Percentiles rank a stretch among this genome's conserved stretches.
Conservation (phyloP, 2,797 vertebrate species). For the Microchirus variegatus region DNA sequence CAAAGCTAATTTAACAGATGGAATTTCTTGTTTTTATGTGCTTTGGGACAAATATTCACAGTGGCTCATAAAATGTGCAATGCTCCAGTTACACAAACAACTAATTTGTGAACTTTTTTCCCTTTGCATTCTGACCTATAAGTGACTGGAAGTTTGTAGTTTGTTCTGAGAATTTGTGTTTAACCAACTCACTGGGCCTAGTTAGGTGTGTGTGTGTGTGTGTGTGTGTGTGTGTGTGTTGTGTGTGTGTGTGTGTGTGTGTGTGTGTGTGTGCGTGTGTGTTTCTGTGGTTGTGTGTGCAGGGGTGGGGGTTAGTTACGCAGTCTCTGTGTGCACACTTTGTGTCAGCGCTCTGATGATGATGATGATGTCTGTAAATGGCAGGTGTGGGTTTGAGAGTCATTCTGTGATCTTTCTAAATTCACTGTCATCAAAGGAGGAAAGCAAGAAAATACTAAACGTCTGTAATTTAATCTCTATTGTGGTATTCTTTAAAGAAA, state of each 20-base stretch:
- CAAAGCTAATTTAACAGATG: slow-evolving; percentile 19
- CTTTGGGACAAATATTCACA: slow-evolving; percentile 7
- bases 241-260: slow-evolving; percentile 1
- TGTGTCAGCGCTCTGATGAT: slow-evolving; percentile 52
- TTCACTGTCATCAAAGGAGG: slow-evolving; percentile 2
- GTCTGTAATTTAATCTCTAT: no score
- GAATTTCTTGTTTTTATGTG: slow-evolving; percentile 20
- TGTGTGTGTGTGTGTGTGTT: slow-evolving; percentile 6
- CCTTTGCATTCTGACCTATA: slow-evolving; percentile 24
- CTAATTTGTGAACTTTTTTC: background rate
- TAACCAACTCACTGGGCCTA: slow-evolving; percentile 55
- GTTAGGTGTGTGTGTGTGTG: slow-evolving; percentile 24
- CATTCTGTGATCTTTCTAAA: slow-evolving; percentile 35
- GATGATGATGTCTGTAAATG: slow-evolving; percentile 53
- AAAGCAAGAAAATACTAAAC: no score
- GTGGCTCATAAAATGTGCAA: slow-evolving; percentile 11
- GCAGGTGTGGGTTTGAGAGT: slow-evolving; percentile 57
- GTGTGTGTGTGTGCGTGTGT: slow-evolving; percentile 8
- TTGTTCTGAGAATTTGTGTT: slow-evolving; percentile 68
- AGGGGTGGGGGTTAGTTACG: slow-evolving; percentile 36
- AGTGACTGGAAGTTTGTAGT: slow-evolving; percentile 59
- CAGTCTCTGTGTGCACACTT: slow-evolving; percentile 56
- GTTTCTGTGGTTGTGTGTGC: background rate
- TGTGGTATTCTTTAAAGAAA: no score
- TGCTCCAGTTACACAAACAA: slow-evolving; percentile 17